A percentile compares a stretch with the other conserved stretches of the same genome.
phyloP scores from a whole-genome alignment of 2,113 vertebrate species.

The Melanocharis versteri region DNA sequence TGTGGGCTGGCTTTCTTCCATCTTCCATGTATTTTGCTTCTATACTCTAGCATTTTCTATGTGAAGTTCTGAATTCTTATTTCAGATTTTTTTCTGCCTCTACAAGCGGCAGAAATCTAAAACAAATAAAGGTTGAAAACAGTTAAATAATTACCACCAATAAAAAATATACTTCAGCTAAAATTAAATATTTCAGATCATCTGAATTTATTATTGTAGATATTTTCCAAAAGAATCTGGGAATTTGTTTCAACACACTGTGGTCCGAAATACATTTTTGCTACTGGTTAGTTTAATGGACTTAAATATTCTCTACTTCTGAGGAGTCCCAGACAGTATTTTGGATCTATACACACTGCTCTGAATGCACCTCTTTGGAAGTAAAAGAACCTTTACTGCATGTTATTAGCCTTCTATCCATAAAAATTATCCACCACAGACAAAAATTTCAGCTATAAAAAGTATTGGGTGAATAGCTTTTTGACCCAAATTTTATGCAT shows the following conservation, averaged over 20 bases:
- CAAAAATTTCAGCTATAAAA: conserved; percentile 15
- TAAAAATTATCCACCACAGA: not conserved
- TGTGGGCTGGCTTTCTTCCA: not conserved
- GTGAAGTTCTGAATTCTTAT: not conserved
- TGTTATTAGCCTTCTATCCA: not conserved
- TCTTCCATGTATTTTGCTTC: not conserved
- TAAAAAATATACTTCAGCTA: not conserved
- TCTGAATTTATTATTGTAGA: not conserved
- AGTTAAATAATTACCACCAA: not conserved
- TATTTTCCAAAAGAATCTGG: not conserved
- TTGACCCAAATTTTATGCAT: not conserved
- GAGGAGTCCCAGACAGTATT: not conserved
- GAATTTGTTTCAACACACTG: not conserved
- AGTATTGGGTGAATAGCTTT: not conserved
- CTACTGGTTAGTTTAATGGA: not conserved
- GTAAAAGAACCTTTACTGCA: not conserved
- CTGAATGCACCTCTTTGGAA: not conserved
- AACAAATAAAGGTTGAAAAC: not conserved
- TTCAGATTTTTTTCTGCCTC: not conserved
- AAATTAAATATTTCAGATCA: not conserved
- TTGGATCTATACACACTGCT: not conserved
- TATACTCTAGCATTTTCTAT: not conserved
- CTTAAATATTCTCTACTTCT: not conserved
- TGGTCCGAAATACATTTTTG: not conserved
- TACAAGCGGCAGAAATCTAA: not conserved